A percentile compares a stretch with the other conserved stretches of the same genome.
phyloP scores from a whole-genome alignment of 2,797 vertebrate species.

The Ctenopoma multispine region DNA sequence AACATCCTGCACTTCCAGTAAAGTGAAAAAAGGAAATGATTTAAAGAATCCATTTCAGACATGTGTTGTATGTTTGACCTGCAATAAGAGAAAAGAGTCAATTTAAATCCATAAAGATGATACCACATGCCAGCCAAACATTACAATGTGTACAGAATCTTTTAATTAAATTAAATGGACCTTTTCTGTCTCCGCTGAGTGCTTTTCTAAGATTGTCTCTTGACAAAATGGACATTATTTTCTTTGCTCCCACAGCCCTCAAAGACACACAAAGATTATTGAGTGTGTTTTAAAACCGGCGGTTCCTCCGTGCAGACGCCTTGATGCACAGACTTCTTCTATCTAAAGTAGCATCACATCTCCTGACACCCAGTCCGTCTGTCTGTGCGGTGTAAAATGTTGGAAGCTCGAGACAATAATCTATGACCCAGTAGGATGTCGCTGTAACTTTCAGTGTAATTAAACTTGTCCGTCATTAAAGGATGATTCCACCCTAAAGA shows the following conservation, averaged over 20 bases:
- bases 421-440: conserved; percentile 1
- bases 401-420: background rate
- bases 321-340: background rate
- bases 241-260: background rate
- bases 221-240: conserved; percentile 10
- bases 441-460: conserved; percentile 10
- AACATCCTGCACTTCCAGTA: background rate
- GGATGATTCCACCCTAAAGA: conserved; percentile 20
- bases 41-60: background rate
- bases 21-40: background rate
- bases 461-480: conserved; percentile 15
- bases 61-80: background rate
- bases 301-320: conserved; percentile 8
- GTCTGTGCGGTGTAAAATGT: conserved; percentile 13
- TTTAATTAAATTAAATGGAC: background rate
- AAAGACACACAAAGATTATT: conserved; percentile 2
- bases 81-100: background rate
- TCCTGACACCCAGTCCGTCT: background rate
- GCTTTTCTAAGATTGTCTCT: conserved; percentile 14
- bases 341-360: conserved; percentile 20
- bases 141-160: conserved; percentile 4
- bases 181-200: conserved; percentile 23
- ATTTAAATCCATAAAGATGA: conserved; percentile 8
- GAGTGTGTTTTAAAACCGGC: conserved; percentile 19
- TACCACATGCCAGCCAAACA: background rate